Base-by-base conservation (phyloP, 2,113 vertebrate genomes). In the Oenanthe melanoleuca region DNA sequence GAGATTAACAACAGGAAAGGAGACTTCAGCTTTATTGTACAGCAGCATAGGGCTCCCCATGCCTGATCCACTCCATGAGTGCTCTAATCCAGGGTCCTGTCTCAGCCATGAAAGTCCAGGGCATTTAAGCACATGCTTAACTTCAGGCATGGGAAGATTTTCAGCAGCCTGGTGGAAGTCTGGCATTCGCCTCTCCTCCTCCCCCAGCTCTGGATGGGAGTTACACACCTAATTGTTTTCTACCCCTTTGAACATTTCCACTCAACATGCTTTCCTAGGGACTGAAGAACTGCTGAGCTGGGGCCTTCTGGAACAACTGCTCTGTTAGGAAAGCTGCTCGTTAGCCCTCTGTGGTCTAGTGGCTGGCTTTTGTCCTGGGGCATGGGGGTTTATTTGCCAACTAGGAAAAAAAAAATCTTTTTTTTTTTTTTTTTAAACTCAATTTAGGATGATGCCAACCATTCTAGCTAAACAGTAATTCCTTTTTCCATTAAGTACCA, bases 1-100 rank as follows among this genome's bases (percentile, higher is more conserved):
- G 94, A 96, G 88, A 80, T 96, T 96, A 96, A 97, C 96, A 95
- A 93, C 93, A 96, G 95, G 96, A 96, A 97, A 96, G 95, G 93
- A 90, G 89, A 96, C 82, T 89, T 96, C 88, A 80, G 79, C 72
- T 97, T 97, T 96, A 96, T 96, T 86, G 79, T 96, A 94, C 93
- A 92, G 75, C 86, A 95, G 69, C 56, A 5, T 88, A 96, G 71
- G 60, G 64, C 80, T 95, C 94, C 92, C 92, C 79, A 33, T 77
- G 86, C 79, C 91, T 91, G 87, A 96, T 86, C 92, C 83, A 91
- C 88, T 93, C 50, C 91, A 92, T 92, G 80, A 95, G 67, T 66
- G 66, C 55, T 66, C 91, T 95, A 92, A 93, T 47, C 74, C 85
- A 88, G 79, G 67, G 40, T 93, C 87, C 78, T 2, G 89, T 93